Conservation (phyloP, 2,888 invertebrate species). For the Peribatodes rhomboidaria region DNA sequence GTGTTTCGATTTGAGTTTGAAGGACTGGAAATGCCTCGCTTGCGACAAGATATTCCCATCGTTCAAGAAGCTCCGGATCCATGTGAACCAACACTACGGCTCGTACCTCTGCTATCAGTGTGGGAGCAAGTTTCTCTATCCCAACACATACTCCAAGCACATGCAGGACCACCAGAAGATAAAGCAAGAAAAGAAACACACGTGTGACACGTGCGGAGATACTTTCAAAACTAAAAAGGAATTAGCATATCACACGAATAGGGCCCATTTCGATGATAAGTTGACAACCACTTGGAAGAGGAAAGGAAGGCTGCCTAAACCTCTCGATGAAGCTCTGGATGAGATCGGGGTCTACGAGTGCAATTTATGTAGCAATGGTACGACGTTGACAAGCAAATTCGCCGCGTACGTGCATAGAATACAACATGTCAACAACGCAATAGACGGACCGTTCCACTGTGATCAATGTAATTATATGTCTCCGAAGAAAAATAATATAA, state of each 20-base stretch:
- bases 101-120: neutral
- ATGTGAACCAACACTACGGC: neutral
- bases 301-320: neutral
- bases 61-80: neutral
- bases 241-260: neutral
- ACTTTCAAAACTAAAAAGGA: neutral
- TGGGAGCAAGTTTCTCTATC: conserved; percentile 1
- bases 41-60: neutral
- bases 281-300: neutral
- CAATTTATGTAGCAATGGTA: neutral
- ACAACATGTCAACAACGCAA: neutral
- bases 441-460: neutral
- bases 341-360: neutral
- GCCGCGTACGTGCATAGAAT: conserved; percentile 4
- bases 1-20: neutral
- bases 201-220: neutral
- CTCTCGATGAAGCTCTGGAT: neutral
- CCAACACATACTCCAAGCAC: neutral
- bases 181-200: neutral
- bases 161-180: neutral
- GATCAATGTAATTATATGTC: neutral
- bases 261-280: neutral
- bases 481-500: neutral
- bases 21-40: neutral
- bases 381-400: neutral